Conservation (phyloP, 37 sponge, comb jelly and placozoan species). For the Cladorhizidae sp. region DNA sequence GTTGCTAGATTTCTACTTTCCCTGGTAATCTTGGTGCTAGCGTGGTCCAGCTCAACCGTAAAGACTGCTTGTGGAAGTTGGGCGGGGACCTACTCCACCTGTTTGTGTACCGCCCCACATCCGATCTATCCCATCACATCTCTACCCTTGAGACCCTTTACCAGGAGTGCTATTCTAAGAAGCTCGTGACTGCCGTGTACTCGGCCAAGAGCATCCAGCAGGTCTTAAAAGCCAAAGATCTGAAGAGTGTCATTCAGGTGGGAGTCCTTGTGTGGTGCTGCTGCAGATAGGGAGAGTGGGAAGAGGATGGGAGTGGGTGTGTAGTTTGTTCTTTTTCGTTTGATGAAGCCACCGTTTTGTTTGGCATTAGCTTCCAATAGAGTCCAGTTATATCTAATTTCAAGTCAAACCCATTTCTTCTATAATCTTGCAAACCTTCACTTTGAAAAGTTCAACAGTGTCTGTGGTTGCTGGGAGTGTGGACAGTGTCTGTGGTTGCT, state of each 20-base stretch:
- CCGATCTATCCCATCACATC: conserved; percentile 16
- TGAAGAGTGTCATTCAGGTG: conserved; percentile 44
- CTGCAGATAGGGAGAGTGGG: too few species aligned
- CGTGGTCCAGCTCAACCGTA: conserved; percentile 30
- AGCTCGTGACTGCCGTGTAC: conserved; percentile 47
- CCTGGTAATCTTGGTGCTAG: conserved; percentile 19
- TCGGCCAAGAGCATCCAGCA: conserved; percentile 9
- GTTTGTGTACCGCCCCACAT: conserved; percentile 43
- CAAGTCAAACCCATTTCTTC: too few species aligned
- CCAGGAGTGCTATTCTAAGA: conserved; percentile 34
- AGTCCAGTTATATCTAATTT: too few species aligned
- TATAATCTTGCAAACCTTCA: too few species aligned
- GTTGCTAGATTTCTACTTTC: conserved; percentile 23
- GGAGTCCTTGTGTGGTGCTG: not conserved
- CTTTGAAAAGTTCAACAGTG: too few species aligned
- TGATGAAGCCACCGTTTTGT: too few species aligned
- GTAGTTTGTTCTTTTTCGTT: too few species aligned
- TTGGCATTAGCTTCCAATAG: too few species aligned
- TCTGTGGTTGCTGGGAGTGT: too few species aligned
- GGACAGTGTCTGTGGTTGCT: too few species aligned
- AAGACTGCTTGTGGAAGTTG: conserved; percentile 52
- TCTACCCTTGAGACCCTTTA: conserved; percentile 23
- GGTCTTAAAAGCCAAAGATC: conserved; percentile 17
- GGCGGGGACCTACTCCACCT: conserved; percentile 50
- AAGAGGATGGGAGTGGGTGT: too few species aligned